Percentiles rank a stretch among this genome's conserved stretches.
These are phyloP conservation scores for Acanthisitta chloris DNA, from an alignment of 2,113 vertebrate species.

Conservation along the genomic window DNA sequence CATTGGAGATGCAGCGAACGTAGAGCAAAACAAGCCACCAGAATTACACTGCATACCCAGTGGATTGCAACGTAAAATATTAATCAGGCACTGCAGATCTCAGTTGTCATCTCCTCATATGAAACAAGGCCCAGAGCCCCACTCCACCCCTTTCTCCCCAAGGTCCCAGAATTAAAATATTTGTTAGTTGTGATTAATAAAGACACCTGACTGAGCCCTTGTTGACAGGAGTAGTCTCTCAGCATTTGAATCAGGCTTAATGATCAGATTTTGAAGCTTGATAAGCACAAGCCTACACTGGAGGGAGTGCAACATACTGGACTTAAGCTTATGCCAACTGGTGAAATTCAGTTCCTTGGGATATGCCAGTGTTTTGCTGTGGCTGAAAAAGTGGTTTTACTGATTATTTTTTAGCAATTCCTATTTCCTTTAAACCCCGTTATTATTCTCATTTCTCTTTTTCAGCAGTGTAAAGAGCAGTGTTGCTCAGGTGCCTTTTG, in stretches of 20 bases:
- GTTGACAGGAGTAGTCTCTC: background rate
- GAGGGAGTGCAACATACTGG: background rate
- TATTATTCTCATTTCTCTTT: background rate
- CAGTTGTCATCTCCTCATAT: conserved; percentile 44
- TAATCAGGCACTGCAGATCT: conserved; percentile 72
- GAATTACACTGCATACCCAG: conserved; percentile 63
- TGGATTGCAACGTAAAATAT: conserved; percentile 73
- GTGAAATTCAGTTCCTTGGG: background rate
- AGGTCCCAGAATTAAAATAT: conserved; percentile 29
- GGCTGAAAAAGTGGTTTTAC: background rate
- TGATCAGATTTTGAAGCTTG: background rate
- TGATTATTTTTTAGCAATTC: background rate
- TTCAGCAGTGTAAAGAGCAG: background rate
- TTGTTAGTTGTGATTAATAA: conserved; percentile 17
- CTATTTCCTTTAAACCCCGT: background rate
- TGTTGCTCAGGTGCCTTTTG: background rate
- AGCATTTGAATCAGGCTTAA: background rate
- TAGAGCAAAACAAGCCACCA: conserved; percentile 31
- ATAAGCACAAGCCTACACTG: background rate
- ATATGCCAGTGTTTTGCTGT: background rate
- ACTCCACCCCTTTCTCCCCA: background rate
- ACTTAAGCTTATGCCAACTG: background rate
- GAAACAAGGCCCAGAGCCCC: conserved; percentile 21
- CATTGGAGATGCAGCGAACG: conserved; percentile 6
- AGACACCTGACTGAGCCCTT: conserved; percentile 1